These are phyloP conservation scores for Exaiptasia diaphana DNA, from an alignment of 64 coral and sea anemone species.

Conservation along the genomic window DNA sequence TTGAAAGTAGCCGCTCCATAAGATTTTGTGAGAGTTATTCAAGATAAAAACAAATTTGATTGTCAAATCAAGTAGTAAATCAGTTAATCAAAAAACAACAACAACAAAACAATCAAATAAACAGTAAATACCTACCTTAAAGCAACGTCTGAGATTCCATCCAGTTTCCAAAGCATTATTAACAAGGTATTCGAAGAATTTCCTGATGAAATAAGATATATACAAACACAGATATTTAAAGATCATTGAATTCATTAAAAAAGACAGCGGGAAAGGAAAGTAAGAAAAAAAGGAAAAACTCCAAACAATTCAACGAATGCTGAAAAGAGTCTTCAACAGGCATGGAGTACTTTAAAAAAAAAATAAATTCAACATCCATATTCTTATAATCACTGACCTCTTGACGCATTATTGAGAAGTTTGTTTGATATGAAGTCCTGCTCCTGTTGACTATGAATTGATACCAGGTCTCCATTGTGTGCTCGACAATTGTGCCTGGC, in stretches of 20 bases:
- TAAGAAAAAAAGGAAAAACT: too few relatives aligned
- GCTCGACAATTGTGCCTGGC: background rate
- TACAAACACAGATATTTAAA: background rate
- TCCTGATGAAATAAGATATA: background rate
- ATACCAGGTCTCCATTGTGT: background rate
- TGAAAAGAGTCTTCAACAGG: background rate
- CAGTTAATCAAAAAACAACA: background rate
- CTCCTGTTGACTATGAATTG: background rate
- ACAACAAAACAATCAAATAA: background rate
- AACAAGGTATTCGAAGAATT: background rate
- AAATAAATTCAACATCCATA: background rate
- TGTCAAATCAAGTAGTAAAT: background rate
- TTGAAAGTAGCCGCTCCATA: background rate
- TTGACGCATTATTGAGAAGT: background rate
- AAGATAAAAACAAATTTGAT: too few relatives aligned
- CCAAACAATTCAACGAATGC: background rate
- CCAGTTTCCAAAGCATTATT: background rate
- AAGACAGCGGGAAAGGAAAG: too few relatives aligned
- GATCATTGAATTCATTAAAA: background rate
- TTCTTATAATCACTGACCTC: background rate
- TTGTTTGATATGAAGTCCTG: background rate
- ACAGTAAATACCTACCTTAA: background rate
- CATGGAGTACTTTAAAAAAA: background rate
- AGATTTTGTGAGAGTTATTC: background rate
- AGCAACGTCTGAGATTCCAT: background rate